Percentiles rank a stretch among this genome's conserved stretches.
Conservation (phyloP, 2,888 invertebrate genomes). For the Pollenia amentaria region DNA sequence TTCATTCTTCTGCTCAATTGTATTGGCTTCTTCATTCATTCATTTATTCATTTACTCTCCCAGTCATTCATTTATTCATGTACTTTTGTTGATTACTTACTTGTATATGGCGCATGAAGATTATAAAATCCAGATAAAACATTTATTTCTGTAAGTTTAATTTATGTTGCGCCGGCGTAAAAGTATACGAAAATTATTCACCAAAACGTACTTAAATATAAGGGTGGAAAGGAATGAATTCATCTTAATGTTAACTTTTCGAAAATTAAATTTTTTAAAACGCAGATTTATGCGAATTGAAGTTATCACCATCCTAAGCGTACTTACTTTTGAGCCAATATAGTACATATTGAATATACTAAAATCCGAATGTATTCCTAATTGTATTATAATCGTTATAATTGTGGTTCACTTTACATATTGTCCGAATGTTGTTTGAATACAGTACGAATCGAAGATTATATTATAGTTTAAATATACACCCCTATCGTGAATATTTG, state of each 20-base stretch:
- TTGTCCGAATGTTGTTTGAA: too few relatives aligned
- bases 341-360: too few relatives aligned
- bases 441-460: too few relatives aligned
- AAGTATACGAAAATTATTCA: background rate
- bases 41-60: constrained; percentile 16
- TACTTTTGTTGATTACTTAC: constrained; percentile 40
- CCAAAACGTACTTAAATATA: background rate
- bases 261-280: background rate
- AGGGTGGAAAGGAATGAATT: constrained; percentile 12
- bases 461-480: too few relatives aligned
- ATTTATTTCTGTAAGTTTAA: constrained; percentile 50
- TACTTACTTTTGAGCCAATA: too few relatives aligned
- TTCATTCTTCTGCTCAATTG: background rate
- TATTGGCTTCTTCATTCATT: background rate
- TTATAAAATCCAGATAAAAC: constrained; percentile 48
- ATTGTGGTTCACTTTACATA: too few relatives aligned
- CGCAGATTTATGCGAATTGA: too few relatives aligned
- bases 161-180: constrained; percentile 61
- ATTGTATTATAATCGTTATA: too few relatives aligned
- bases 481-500: too few relatives aligned
- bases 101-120: constrained; percentile 57
- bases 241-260: background rate
- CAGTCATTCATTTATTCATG: constrained; percentile 18
- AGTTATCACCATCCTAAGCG: too few relatives aligned
- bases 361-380: too few relatives aligned